These are phyloP conservation scores for Atethmia centrago DNA, from an alignment of 2,888 invertebrate genomes.

Conservation along the genomic window DNA sequence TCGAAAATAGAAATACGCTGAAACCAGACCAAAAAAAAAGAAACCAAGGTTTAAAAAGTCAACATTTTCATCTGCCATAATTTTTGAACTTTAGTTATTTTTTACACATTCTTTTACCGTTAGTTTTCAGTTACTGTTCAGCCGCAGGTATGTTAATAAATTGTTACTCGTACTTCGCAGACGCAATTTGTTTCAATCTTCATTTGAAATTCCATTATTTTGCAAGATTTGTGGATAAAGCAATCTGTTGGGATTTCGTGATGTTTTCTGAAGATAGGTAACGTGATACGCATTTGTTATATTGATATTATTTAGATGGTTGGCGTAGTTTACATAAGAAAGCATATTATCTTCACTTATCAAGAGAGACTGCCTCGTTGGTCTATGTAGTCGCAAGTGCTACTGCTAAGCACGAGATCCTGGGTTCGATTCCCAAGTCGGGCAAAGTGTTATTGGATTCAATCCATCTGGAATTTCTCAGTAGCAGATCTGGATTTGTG, in stretches of 20 bases:
- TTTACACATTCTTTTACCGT: too few species aligned
- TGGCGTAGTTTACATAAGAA: not conserved
- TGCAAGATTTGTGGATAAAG: constrained; percentile 15
- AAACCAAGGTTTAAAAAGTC: not conserved
- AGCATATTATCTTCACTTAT: not conserved
- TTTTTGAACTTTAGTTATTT: too few species aligned
- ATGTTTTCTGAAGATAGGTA: not conserved
- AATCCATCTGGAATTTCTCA: not conserved
- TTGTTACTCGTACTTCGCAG: constrained; percentile 1
- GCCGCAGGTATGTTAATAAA: constrained; percentile 2
- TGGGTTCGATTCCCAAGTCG: not conserved
- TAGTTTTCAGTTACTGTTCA: not conserved
- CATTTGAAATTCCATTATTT: constrained; percentile 47
- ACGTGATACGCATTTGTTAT: not conserved
- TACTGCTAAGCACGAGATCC: not conserved
- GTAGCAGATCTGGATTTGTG: not conserved
- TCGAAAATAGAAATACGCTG: not conserved
- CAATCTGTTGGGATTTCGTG: constrained; percentile 18
- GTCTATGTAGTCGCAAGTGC: too few species aligned
- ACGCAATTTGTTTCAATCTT: constrained; percentile 24
- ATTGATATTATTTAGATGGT: not conserved
- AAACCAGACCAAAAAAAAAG: not conserved
- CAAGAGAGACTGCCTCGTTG: too few species aligned
- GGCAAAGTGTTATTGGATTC: not conserved
- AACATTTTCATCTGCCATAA: too few species aligned